Base-by-base conservation (phyloP, 2,113 vertebrate genomes). In the Centropus bengalensis region DNA sequence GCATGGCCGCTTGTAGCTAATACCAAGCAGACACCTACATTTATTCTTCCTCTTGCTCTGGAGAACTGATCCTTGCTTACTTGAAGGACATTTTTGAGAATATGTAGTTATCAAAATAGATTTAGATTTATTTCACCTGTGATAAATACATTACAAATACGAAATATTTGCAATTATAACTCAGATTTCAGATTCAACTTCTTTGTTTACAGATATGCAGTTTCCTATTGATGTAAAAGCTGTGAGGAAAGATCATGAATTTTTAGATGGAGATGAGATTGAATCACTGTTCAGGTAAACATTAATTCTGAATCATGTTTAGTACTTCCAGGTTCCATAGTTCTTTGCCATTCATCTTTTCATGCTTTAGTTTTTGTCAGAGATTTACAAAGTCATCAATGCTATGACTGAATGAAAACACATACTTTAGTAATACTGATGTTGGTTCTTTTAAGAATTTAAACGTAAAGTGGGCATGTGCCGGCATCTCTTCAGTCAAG, bases 211-310 rank as follows among this genome's bases (percentile, higher is more conserved):
- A 98, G 98, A 98, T 82, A 97, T 97, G 94, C 97, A 97, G 89
- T 97, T 98, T 93, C 98, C 98, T 49, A 96, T 98, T 93, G 97
- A 98, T 79, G 94, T 97, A 69, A 97, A 98, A 89, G 97, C 96
- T 78, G 98, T 97, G 78, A 98, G 96, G 91, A 97, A 95, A 86
- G 98, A 98, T 82, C 98, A 98, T 74, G 97, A 97, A n/a, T 98
- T 98, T 94, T 97, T 98, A 97, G 98, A 98, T 94, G 93, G 93
- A 64, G 98, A 98, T 95, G 97, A 96, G 0, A 97, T 98, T 67
- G 98, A 98, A 66, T 98, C 98, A 23, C 96, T 98, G 3, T 98
- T 98, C 98, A 98, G 98, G 98, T 98, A 97, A 96, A 80, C 16
- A 5, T 70, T 83, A 33, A 60, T 33, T 55, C 26, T 86, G 38